A percentile compares a stretch with the other conserved stretches of the same genome.
phyloP scores from a whole-genome alignment of 92 coral and sea anemone genomes.

The Phymanthus crucifer region DNA sequence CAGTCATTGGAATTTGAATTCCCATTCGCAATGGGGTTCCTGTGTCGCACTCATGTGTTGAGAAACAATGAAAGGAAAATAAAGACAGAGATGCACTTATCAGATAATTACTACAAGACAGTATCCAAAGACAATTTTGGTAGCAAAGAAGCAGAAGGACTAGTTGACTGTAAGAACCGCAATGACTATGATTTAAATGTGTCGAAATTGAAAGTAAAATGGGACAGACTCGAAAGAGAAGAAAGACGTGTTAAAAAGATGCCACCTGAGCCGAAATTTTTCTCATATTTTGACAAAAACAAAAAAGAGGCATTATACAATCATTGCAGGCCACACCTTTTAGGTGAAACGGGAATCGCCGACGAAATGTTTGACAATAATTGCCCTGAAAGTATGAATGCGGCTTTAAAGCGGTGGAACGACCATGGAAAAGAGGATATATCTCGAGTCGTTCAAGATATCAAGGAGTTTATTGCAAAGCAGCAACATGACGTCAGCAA shows the following conservation, averaged over 20 bases:
- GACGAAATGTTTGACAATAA: conserved; percentile 61
- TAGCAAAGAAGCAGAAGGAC: conserved; percentile 28
- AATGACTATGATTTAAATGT: conserved; percentile 42
- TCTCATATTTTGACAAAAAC: conserved; percentile 41
- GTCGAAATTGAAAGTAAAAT: conserved; percentile 51
- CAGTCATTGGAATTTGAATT: conserved; percentile 41
- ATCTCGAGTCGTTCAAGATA: conserved; percentile 42
- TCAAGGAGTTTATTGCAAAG: conserved; percentile 33
- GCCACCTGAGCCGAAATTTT: conserved; percentile 46
- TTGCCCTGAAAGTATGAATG: conserved; percentile 52
- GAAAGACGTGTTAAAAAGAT: conserved; percentile 45
- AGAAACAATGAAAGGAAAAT: conserved; percentile 49
- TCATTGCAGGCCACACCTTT: conserved; percentile 46
- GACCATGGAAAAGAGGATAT: conserved; percentile 32
- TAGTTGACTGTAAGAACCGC: conserved; percentile 46
- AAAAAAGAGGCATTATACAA: conserved; percentile 39
- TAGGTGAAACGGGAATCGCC: conserved; percentile 33
- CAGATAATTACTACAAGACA: conserved; percentile 34
- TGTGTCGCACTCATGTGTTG: conserved; percentile 43
- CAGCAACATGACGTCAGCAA: conserved; percentile 52
- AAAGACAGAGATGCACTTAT: conserved; percentile 43
- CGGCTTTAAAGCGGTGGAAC: conserved; percentile 46
- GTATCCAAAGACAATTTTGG: conserved; percentile 40
- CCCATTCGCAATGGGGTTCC: conserved; percentile 47
- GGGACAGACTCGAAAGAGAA: conserved; percentile 38